Evolutionary conservation across 2,888 invertebrate genomes (phyloP).

Genomic region (Gymnosoma rotundatum): DNA sequence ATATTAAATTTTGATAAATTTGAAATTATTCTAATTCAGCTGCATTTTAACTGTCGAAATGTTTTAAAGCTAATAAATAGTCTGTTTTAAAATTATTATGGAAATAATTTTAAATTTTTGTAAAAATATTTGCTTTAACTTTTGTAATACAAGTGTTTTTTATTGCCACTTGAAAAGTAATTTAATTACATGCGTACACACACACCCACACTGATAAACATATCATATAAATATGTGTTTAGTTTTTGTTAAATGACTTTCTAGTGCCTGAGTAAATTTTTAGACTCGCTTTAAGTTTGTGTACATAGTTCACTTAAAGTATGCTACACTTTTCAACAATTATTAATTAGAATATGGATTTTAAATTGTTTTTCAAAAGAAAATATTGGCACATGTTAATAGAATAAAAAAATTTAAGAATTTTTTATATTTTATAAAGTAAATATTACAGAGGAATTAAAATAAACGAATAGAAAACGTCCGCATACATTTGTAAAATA

Average conservation of each 20-base stretch:
- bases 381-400: not conserved
- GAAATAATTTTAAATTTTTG: too few species aligned
- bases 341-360: not conserved
- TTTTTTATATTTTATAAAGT: not conserved
- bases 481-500: too few species aligned
- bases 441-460: not conserved
- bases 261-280: not conserved
- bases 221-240: too few species aligned
- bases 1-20: not conserved
- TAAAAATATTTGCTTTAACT: conserved; percentile 5
- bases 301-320: conserved; percentile 10
- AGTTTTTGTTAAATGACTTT: not conserved
- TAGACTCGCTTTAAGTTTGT: not conserved
- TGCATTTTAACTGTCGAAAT: not conserved
- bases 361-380: not conserved
- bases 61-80: not conserved
- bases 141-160: not conserved
- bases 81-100: too few species aligned
- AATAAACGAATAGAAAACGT: too few species aligned
- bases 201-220: not conserved
- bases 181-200: not conserved
- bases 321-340: conserved; percentile 15
- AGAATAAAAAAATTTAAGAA: not conserved
- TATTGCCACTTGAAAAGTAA: conserved; percentile 13
- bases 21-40: not conserved